phyloP scores from a whole-genome alignment of 2,797 vertebrate species.

The Microctenopoma lineatum region DNA sequence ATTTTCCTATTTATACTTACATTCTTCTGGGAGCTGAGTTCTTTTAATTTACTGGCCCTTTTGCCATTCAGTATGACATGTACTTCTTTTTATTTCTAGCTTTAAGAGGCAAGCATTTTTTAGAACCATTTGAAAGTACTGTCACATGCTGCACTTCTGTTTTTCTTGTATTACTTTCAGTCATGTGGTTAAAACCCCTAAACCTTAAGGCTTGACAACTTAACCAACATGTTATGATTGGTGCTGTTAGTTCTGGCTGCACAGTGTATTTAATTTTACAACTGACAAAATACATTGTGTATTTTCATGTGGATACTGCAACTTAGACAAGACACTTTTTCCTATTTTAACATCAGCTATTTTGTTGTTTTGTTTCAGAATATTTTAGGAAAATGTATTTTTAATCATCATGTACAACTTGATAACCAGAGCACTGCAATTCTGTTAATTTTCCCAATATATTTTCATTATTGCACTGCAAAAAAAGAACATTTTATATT shows the following conservation, averaged over 20 bases:
- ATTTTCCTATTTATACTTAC: constrained; percentile 76
- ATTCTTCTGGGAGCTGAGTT: constrained; percentile 20
- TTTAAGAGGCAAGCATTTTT: constrained; percentile 22
- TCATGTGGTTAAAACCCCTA: constrained; percentile 39
- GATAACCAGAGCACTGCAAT: constrained; percentile 64
- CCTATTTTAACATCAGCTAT: constrained; percentile 29
- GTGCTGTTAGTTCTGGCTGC: constrained; percentile 30
- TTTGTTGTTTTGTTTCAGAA: constrained; percentile 43
- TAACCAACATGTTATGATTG: constrained; percentile 27
- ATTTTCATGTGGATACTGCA: constrained; percentile 22
- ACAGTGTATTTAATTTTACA: constrained; percentile 19
- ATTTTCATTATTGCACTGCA: constrained; percentile 74
- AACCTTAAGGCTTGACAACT: constrained; percentile 26
- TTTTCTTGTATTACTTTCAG: constrained; percentile 46
- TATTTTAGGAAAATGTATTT: constrained; percentile 54
- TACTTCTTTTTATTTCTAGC: constrained; percentile 6
- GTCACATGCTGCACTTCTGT: constrained; percentile 63
- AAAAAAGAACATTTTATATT: constrained; percentile 73
- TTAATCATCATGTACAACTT: constrained; percentile 47
- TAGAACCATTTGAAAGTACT: constrained; percentile 29
- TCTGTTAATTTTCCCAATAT: constrained; percentile 64
- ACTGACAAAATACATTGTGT: constrained; percentile 11
- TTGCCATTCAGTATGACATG: constrained; percentile 1
- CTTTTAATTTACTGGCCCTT: constrained; percentile 18
- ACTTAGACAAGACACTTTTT: constrained; percentile 1